Conservation (phyloP, 1,140 invertebrate genomes). For the Drosophila littoralis region DNA sequence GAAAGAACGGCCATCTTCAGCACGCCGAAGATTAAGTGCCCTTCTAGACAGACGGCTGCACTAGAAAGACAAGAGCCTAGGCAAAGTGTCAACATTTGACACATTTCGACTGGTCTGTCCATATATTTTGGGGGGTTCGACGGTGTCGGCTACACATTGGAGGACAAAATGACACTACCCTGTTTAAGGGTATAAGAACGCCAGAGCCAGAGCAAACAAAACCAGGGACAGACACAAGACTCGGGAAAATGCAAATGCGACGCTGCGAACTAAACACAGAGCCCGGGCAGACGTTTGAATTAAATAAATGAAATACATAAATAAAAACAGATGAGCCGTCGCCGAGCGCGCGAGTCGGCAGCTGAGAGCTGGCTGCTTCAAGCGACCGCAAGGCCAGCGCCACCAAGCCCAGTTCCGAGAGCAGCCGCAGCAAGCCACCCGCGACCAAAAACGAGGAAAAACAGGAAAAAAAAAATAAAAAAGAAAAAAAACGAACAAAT, state of each 20-base stretch:
- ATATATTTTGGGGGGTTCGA: no score
- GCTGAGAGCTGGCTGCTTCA: slow-evolving; percentile 4
- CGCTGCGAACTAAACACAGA: slow-evolving; percentile 28
- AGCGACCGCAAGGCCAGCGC: slow-evolving; percentile 1
- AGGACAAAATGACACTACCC: no score
- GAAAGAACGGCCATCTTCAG: no score
- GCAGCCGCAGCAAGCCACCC: background rate
- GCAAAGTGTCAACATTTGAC: no score
- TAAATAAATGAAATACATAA: slow-evolving; percentile 81
- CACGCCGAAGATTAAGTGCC: no score
- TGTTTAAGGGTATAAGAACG: slow-evolving; percentile 34
- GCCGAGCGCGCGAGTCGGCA: background rate
- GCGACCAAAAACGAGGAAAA: slow-evolving; percentile 9
- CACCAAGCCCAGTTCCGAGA: background rate
- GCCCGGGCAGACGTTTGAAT: slow-evolving; percentile 63
- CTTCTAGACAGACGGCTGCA: no score
- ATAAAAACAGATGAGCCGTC: slow-evolving; percentile 67
- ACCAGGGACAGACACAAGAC: slow-evolving; percentile 10
- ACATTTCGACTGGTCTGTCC: no score
- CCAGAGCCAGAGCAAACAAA: slow-evolving; percentile 45
- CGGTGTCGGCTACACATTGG: no score
- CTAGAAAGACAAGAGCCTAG: no score
- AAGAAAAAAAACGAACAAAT: slow-evolving; percentile 15
- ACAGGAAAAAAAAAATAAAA: background rate
- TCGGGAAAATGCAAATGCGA: slow-evolving; percentile 33